Conservation (phyloP, 2,797 vertebrate genomes). For the Momotus momota region DNA sequence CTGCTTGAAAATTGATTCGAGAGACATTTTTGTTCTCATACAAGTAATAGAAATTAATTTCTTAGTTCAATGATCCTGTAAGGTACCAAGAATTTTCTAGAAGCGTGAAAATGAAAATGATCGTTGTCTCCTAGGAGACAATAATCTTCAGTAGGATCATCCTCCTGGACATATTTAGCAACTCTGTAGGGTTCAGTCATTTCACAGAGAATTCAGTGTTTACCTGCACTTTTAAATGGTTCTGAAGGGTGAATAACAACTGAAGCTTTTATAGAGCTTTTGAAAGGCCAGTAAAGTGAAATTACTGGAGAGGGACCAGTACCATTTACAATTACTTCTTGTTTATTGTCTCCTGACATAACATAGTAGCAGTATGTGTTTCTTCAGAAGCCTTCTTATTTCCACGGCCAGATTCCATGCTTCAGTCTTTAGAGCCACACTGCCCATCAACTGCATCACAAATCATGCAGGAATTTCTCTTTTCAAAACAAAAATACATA, state of each 20-base stretch:
- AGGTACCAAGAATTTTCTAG: neutral
- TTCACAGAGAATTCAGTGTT: neutral
- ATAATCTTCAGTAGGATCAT: neutral
- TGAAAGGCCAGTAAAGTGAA: neutral
- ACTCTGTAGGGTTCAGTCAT: neutral
- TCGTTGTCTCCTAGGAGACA: constrained; percentile 26
- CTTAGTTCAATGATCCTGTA: neutral
- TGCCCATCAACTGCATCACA: neutral
- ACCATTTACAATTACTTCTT: neutral
- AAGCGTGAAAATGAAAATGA: neutral
- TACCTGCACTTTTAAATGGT: neutral
- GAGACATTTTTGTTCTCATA: neutral
- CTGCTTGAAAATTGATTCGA: neutral
- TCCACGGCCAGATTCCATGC: neutral
- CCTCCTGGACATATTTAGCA: neutral
- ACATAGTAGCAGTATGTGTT: neutral
- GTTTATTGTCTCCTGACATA: neutral
- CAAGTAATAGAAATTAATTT: constrained; percentile 12
- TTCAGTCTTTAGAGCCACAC: neutral
- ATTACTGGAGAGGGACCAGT: neutral
- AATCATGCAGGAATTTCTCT: neutral
- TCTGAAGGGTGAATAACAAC: neutral
- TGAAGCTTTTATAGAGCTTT: neutral
- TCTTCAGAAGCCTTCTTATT: neutral
- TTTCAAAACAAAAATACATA: neutral